These are phyloP conservation scores for Stenurella melanura DNA, from an alignment of 2,888 invertebrate genomes.

Conservation along the genomic window DNA sequence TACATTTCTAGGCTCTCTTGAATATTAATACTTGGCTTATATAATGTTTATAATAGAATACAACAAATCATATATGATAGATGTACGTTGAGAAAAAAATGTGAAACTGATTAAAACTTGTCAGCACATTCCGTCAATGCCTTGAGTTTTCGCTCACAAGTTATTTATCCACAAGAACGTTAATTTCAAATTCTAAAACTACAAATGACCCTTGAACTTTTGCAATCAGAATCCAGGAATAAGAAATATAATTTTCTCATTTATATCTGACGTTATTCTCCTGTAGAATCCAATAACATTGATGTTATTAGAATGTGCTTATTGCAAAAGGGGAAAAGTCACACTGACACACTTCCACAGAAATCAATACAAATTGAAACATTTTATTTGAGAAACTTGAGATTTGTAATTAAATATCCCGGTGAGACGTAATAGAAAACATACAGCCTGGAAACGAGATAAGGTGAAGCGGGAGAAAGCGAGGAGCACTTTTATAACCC, in stretches of 20 bases:
- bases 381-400: constrained; percentile 41
- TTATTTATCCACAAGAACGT: too few relatives aligned
- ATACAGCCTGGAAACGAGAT: constrained; percentile 59
- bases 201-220: too few relatives aligned
- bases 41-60: too few relatives aligned
- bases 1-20: too few relatives aligned
- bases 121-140: too few relatives aligned
- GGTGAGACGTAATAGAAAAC: constrained; percentile 53
- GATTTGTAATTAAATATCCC: constrained; percentile 54
- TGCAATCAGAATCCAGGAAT: not conserved
- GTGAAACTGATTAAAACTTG: too few relatives aligned
- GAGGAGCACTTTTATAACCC: constrained; percentile 60
- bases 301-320: constrained; percentile 29
- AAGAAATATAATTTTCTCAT: constrained; percentile 13
- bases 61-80: too few relatives aligned
- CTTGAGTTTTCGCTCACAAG: too few relatives aligned
- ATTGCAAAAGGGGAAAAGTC: constrained; percentile 33
- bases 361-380: constrained; percentile 35
- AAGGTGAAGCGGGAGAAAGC: constrained; percentile 48
- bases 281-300: not conserved
- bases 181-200: too few relatives aligned
- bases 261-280: constrained; percentile 16
- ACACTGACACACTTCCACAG: constrained; percentile 28
- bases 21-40: too few relatives aligned
- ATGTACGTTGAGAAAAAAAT: too few relatives aligned